Evolutionary conservation across 2,113 vertebrate species (phyloP), one percentile per base, ranked within the genome.

Genomic region (Ancistrus triradiatus): DNA sequence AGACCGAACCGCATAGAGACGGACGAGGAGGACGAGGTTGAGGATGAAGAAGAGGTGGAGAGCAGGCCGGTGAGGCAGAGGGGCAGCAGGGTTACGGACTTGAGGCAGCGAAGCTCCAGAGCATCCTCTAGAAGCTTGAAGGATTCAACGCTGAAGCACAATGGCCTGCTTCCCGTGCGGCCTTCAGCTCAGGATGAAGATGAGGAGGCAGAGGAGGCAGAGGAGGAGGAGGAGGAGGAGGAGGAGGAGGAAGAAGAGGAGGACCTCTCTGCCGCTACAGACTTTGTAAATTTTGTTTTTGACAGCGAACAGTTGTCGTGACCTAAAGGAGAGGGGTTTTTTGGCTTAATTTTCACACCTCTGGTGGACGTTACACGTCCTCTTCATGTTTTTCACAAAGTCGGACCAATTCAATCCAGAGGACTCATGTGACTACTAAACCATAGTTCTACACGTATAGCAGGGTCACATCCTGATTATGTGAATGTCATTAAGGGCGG

Each of bases 271-370:
- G 86, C 90, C 81, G 89, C 90, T 80, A 92, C 92, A 78, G 94
- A 95, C 86, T 92, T 93, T 73, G 88, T 92, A 77, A 91, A 98
- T 90, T 97, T 94, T 69, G 94, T 93, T 85, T 95, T 91, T 88
- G 94, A 93, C 90, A 93, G 93, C 84, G 91, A 92, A 83, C 92
- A 91, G 85, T 89, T 93, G 84, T 95, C 82, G 47, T 87, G 86
- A 87, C 77, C n/a, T n/a, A n/a, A n/a, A n/a, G n/a, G n/a, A n/a
- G n/a, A n/a, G n/a, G n/a, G n/a, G n/a, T n/a, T n/a, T n/a, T n/a
- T n/a, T n/a, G n/a, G n/a, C n/a, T n/a, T n/a, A n/a, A n/a, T n/a
- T n/a, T n/a, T n/a, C n/a, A n/a, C n/a, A n/a, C n/a, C n/a, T n/a
- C n/a, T n/a, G n/a, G n/a, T n/a, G n/a, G n/a, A n/a, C n/a, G n/a